Evolutionary conservation across 2,797 vertebrate genomes (phyloP).

Genomic region (Chelmon rostratus): DNA sequence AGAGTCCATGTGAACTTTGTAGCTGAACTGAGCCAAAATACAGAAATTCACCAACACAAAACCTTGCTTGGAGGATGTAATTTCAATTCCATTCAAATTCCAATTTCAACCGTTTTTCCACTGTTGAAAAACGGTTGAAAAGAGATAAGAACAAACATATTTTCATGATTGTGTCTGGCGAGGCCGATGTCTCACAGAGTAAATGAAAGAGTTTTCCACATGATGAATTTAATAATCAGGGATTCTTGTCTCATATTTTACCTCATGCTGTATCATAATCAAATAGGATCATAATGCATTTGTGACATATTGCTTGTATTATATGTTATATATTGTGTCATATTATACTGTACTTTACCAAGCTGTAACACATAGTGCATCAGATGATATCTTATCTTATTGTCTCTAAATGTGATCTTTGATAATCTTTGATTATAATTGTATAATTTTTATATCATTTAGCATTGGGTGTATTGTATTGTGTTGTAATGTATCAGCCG

Average conservation of each 20-base stretch:
- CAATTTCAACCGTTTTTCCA: too few species aligned
- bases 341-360: background rate
- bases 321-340: background rate
- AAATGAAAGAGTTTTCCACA: background rate
- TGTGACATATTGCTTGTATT: background rate
- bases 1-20: background rate
- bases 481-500: background rate
- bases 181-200: too few species aligned
- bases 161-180: too few species aligned
- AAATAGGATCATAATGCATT: background rate
- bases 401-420: too few species aligned
- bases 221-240: too few species aligned
- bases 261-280: background rate
- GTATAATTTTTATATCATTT: too few species aligned
- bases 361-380: background rate
- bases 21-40: background rate
- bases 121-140: too few species aligned
- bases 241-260: background rate
- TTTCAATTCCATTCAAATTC: too few species aligned
- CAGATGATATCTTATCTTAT: too few species aligned
- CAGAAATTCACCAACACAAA: background rate
- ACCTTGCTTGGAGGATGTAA: too few species aligned
- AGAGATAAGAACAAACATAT: too few species aligned
- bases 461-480: background rate
- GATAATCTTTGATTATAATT: too few species aligned